These are phyloP conservation scores for Epinotia nisella DNA, from an alignment of 2,888 invertebrate genomes.

Conservation along the genomic window DNA sequence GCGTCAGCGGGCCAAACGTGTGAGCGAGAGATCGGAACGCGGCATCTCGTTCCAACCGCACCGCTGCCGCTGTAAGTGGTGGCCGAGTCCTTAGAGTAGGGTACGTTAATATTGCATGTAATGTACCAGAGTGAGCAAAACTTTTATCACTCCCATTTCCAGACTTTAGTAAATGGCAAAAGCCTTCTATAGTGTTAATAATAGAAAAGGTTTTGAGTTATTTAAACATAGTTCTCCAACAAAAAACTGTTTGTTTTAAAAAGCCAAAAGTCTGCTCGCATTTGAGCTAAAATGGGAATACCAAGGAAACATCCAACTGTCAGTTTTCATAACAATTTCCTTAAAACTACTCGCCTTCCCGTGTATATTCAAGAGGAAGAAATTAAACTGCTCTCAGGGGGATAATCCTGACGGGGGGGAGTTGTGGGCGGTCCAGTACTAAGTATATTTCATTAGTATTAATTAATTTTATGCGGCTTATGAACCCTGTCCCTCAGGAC, in stretches of 20 bases:
- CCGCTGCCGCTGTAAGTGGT: no score
- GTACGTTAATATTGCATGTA: not conserved
- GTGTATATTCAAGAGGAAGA: constrained; percentile 59
- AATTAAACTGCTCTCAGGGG: constrained; percentile 59
- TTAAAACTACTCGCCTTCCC: constrained; percentile 41
- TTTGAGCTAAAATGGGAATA: constrained; percentile 2
- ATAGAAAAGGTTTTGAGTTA: not conserved
- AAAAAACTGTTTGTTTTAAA: not conserved
- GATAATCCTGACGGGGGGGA: constrained; percentile 53
- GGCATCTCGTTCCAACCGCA: no score
- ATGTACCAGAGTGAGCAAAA: not conserved
- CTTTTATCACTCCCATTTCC: not conserved
- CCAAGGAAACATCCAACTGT: constrained; percentile 42
- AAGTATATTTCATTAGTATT: constrained; percentile 63
- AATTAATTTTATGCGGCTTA: constrained; percentile 64
- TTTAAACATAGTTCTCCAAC: not conserved
- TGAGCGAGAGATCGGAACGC: no score
- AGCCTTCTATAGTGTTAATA: constrained; percentile 5
- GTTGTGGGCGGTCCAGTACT: constrained; percentile 48
- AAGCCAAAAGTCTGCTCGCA: not conserved
- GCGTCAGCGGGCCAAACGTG: no score
- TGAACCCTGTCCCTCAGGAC: constrained; percentile 46
- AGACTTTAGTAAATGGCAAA: not conserved
- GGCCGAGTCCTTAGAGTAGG: not conserved
- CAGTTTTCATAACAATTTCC: constrained; percentile 55